Evolutionary conservation across 2,797 vertebrate genomes (phyloP).

Genomic region (Cyprinella venusta): DNA sequence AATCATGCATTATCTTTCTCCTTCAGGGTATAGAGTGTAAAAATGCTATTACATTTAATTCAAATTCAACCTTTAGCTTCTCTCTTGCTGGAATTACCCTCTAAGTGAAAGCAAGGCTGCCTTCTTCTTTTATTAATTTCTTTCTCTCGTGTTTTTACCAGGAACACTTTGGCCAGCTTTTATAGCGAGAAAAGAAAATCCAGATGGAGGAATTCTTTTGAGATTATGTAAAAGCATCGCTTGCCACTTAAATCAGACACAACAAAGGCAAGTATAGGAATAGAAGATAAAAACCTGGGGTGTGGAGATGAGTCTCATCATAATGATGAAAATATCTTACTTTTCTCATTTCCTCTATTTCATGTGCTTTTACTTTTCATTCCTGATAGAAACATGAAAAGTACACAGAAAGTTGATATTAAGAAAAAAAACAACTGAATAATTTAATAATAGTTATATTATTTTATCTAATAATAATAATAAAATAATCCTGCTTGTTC

Average conservation of each 20-base stretch:
- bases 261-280: slow-evolving; percentile 15
- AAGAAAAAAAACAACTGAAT: background rate
- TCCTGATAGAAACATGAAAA: background rate
- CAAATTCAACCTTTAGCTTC: slow-evolving; percentile 45
- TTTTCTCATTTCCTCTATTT: background rate
- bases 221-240: slow-evolving; percentile 12
- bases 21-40: slow-evolving; percentile 47
- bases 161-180: slow-evolving; percentile 37
- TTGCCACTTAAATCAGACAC: slow-evolving; percentile 37
- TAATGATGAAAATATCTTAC: slow-evolving; percentile 11
- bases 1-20: slow-evolving; percentile 59
- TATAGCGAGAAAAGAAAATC: slow-evolving; percentile 34
- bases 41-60: slow-evolving; percentile 58
- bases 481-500: too few relatives aligned
- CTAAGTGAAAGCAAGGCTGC: slow-evolving; percentile 11
- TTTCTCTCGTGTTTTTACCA: slow-evolving; percentile 38
- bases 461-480: too few relatives aligned
- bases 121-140: slow-evolving; percentile 24
- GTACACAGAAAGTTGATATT: background rate
- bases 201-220: slow-evolving; percentile 40
- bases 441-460: too few relatives aligned
- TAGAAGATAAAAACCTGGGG: slow-evolving; percentile 25
- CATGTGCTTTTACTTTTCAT: background rate
- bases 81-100: slow-evolving; percentile 63
- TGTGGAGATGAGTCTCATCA: background rate